Evolutionary conservation across 2,888 invertebrate genomes (phyloP).

Genomic region (Drosophila picticornis): DNA sequence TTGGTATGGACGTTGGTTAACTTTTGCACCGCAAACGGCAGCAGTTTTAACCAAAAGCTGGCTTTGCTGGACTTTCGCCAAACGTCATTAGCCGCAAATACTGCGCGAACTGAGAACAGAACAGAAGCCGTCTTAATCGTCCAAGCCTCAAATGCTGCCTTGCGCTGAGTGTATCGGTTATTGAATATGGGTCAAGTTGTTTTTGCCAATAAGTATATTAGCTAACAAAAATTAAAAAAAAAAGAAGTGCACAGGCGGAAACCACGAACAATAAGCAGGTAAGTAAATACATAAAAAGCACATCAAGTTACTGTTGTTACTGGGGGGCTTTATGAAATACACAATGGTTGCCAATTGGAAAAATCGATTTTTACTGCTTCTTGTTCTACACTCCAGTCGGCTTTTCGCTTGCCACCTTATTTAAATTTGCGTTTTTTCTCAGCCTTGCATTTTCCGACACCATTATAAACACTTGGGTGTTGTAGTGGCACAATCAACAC

Average conservation of each 20-base stretch:
- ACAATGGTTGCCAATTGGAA: constrained; percentile 47
- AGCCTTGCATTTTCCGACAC: constrained; percentile 17
- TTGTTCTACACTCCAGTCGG: neutral
- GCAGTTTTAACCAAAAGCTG: constrained; percentile 10
- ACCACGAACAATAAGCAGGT: constrained; percentile 14
- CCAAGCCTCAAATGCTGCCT: constrained; percentile 6
- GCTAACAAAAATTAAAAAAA: constrained; percentile 3
- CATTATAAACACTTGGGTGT: constrained; percentile 15
- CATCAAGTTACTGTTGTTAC: constrained; percentile 4
- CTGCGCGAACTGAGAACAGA: neutral
- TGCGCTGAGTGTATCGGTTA: neutral
- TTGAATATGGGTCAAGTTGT: constrained; percentile 26
- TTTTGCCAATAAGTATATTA: constrained; percentile 17
- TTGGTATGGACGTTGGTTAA: constrained; percentile 25
- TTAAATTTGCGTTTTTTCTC: constrained; percentile 18
- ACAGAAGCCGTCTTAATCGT: constrained; percentile 13
- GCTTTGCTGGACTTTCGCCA: constrained; percentile 13
- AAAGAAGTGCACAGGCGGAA: neutral
- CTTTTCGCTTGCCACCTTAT: constrained; percentile 2
- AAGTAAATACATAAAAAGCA: constrained; percentile 22
- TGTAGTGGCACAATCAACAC: neutral
- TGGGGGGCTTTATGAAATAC: constrained; percentile 16
- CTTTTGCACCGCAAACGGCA: constrained; percentile 20
- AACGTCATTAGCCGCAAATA: constrained; percentile 1
- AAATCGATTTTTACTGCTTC: constrained; percentile 57